Conservation (phyloP, 2,113 vertebrate genomes). For the Nyctibius bracteatus region DNA sequence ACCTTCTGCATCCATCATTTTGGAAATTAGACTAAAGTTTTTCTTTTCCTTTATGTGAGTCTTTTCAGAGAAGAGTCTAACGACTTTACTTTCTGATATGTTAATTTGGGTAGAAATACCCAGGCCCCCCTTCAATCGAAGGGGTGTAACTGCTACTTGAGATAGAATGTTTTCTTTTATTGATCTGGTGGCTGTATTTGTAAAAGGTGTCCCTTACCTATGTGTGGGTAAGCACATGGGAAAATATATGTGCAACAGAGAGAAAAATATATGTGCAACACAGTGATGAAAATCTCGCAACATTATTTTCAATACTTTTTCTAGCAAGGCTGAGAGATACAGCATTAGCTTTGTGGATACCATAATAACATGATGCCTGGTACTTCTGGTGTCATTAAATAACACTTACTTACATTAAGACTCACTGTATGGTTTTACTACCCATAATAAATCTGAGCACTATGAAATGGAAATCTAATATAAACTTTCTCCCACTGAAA, state of each 20-base stretch:
- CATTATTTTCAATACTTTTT: neutral
- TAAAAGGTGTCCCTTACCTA: neutral
- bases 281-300: neutral
- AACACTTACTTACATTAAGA: neutral
- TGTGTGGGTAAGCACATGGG: neutral
- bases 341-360: neutral
- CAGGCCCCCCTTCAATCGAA: neutral
- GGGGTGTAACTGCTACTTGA: accelerated
- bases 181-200: neutral
- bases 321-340: neutral
- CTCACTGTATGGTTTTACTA: neutral
- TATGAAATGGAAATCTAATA: neutral
- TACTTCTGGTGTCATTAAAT: neutral
- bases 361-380: neutral
- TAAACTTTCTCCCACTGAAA: neutral
- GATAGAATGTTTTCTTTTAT: neutral
- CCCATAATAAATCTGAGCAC: neutral
- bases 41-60: neutral
- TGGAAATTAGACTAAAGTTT: neutral
- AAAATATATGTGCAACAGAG: neutral
- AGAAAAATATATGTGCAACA: neutral
- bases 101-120: neutral
- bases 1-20: neutral
- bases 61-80: neutral
- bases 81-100: neutral